Evolutionary conservation across 2,113 vertebrate species (phyloP).

Genomic region (Ictidomys tridecemlineatus): DNA sequence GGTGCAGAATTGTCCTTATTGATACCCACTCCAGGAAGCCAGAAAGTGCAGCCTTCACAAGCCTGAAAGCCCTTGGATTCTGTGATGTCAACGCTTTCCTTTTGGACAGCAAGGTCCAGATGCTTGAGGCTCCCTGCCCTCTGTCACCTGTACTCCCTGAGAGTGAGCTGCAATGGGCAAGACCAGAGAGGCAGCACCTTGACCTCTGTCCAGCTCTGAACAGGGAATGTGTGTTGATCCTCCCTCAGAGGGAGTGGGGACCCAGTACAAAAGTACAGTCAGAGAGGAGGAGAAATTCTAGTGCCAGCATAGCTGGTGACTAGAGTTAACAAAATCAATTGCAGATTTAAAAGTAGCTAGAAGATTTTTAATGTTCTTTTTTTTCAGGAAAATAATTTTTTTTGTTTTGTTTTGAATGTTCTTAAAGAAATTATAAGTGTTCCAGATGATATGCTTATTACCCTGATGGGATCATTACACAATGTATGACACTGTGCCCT

Average conservation of each 20-base stretch:
- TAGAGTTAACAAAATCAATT: background rate
- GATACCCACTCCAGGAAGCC: accelerated
- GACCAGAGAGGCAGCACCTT: background rate
- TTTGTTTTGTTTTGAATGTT: too few species aligned
- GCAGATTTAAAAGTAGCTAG: background rate
- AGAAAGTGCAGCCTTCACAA: background rate
- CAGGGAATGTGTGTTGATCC: background rate
- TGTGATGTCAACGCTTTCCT: background rate
- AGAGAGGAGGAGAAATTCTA: background rate
- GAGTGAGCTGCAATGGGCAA: background rate
- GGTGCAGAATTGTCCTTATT: background rate
- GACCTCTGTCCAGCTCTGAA: background rate
- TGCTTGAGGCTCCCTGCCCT: background rate
- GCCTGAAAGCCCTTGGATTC: background rate
- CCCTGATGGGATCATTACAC: background rate
- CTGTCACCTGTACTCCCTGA: background rate
- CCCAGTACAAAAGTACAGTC: background rate
- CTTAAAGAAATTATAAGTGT: background rate
- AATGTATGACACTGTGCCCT: too few species aligned
- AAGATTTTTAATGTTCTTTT: background rate
- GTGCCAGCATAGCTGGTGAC: too few species aligned
- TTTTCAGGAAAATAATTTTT: too few species aligned
- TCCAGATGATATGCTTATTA: background rate
- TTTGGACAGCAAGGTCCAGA: background rate
- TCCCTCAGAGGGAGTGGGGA: background rate